phyloP scores from a whole-genome alignment of 2,113 vertebrate genomes.

The Pavo muticus region DNA sequence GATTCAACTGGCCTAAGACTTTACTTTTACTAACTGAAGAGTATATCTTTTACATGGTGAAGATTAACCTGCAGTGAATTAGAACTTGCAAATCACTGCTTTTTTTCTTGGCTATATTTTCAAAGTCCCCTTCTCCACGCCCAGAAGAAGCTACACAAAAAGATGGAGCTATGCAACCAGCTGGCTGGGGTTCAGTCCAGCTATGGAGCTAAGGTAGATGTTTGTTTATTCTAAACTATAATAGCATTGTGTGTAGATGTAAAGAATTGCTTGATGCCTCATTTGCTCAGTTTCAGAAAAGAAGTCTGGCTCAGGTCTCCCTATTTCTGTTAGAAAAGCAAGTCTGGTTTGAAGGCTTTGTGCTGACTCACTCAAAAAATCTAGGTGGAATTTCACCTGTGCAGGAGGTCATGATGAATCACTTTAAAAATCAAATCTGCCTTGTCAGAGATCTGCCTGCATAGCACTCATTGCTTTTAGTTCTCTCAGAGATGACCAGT shows the following conservation, averaged over 20 bases:
- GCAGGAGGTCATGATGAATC: neutral
- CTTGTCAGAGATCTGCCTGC: neutral
- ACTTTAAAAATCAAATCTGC: neutral
- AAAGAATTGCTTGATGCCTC: neutral
- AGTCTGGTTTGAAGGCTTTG: neutral
- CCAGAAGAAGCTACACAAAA: neutral
- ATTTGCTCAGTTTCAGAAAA: neutral
- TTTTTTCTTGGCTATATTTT: neutral
- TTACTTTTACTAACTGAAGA: neutral
- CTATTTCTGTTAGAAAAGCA: neutral
- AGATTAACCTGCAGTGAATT: neutral
- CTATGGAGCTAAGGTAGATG: neutral
- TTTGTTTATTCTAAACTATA: neutral
- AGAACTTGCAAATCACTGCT: accelerated
- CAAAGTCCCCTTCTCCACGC: neutral
- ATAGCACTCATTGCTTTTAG: accelerated
- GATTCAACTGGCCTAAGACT: neutral
- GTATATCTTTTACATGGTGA: neutral
- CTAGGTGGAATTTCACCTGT: neutral
- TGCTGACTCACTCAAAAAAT: neutral
- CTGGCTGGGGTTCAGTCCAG: neutral
- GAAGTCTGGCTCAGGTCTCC: neutral
- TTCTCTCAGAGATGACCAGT: neutral
- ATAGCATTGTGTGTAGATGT: neutral
- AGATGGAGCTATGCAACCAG: neutral